Evolutionary conservation across 2,797 vertebrate genomes (phyloP), one percentile per base, ranked within the genome.

Genomic region (Halcyon smyrnensis): DNA sequence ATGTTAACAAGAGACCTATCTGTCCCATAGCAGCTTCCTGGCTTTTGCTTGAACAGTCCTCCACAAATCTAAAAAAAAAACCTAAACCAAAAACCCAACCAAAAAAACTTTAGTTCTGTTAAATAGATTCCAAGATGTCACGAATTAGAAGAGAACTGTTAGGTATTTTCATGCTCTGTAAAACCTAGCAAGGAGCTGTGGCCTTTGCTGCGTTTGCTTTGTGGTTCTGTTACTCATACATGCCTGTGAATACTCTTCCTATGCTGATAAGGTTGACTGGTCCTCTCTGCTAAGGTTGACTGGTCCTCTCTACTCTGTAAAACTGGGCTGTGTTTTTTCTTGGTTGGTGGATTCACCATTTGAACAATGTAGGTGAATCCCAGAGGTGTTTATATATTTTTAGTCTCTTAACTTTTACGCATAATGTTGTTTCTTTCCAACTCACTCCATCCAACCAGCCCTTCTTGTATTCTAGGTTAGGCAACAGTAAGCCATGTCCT

Each of bases 271-370:
- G 6, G 11, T 65, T 87, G 24, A n/a, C 34, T 48, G n/a, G 18
- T 70, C 27, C 19, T 65, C 27, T 39, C 64, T 83, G 10, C 21
- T 15, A 48, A 37, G 7, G 12, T 65, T 87, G 24, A n/a, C 36
- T 53, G 30, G 16, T 63, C 27, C 19, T 65, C 27, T 39, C 65
- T 83, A 50, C 28, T 62, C 43, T 43, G 21, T 39, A 39, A 54
- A 84, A 23, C 10, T 30, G 3, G 14, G n/a, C 5, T 0, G 0
- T 63, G 18, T 9, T 76, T 11, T 53, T 83, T 91, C 45, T 63
- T 84, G 21, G 3, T 56, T 81, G 39, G 27, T 76, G 43, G 16
- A 43, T 39, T 88, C 43, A 41, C n/a, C n/a, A 74, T 15, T 13
- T 39, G 39, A 94, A 51, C 6, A 45, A 6, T 11, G 15, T 36